Conservation (phyloP, 1,140 invertebrate genomes). For the Monomorium pharaonis region DNA sequence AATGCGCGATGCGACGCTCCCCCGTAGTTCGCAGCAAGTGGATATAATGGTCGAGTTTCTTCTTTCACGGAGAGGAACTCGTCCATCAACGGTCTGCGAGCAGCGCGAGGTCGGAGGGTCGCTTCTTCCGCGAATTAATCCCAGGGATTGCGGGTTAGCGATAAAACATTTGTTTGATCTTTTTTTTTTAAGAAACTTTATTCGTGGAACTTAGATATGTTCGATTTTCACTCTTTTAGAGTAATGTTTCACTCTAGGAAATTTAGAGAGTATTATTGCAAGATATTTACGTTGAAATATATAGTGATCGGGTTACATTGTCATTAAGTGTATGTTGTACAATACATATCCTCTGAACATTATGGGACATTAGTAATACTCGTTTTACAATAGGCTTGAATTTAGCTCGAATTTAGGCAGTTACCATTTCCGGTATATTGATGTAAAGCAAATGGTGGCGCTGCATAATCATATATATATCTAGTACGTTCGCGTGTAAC, state of each 20-base stretch:
- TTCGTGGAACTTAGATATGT: no score
- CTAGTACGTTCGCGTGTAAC: conserved; percentile 13
- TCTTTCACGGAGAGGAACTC: neutral
- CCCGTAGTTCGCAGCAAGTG: neutral
- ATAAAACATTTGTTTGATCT: neutral
- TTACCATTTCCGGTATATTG: neutral
- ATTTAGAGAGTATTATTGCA: neutral
- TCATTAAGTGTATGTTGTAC: neutral
- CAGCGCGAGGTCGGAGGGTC: neutral
- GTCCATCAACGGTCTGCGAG: neutral
- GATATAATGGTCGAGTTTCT: neutral
- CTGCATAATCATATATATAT: conserved; percentile 28
- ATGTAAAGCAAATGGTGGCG: neutral
- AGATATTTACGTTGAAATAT: neutral
- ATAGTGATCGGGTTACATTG: no score
- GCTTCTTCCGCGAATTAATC: neutral
- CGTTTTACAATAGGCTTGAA: neutral
- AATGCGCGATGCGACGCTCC: conserved; percentile 17
- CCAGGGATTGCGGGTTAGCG: neutral
- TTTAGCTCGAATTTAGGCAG: neutral
- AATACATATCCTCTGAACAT: neutral
- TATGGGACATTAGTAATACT: neutral
- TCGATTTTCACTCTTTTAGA: no score
- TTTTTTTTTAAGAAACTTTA: neutral
- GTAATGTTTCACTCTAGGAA: no score